A percentile compares a stretch with the other conserved stretches of the same genome.
Conservation (phyloP, 2,113 vertebrate genomes). For the Stomatorhinus ivindoensis region DNA sequence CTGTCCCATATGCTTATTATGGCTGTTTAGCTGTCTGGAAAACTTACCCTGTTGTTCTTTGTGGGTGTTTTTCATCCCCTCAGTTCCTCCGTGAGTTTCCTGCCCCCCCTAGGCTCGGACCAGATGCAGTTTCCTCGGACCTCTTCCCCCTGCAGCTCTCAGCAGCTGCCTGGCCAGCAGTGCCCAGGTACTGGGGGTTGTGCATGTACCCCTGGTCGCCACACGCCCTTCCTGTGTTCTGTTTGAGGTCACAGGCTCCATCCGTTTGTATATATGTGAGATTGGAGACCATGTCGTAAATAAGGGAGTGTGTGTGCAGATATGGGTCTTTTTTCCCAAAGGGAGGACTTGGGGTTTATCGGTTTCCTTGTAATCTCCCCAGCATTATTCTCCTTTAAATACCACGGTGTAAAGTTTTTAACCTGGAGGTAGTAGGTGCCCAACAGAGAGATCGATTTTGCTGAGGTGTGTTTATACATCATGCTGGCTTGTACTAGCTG, state of each 20-base stretch:
- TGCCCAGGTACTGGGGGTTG: constrained; percentile 64
- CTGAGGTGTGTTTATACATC: not conserved
- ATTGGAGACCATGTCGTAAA: not conserved
- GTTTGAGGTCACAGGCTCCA: too few species aligned
- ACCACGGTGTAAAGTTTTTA: not conserved
- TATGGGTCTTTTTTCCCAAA: not conserved
- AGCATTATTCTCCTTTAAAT: not conserved
- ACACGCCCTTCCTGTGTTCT: not conserved
- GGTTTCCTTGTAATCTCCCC: not conserved
- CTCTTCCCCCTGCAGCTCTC: constrained; percentile 70
- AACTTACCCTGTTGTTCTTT: not conserved
- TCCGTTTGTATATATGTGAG: not conserved
- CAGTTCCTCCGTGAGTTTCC: constrained; percentile 74
- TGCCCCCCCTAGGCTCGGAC: constrained; percentile 75
- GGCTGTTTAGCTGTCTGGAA: not conserved
- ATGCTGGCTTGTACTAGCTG: not conserved
- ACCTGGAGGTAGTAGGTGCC: not conserved
- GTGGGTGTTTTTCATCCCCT: not conserved
- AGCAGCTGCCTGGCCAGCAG: constrained; percentile 72
- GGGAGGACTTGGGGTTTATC: not conserved
- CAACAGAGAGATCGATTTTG: not conserved
- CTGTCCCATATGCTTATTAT: not conserved
- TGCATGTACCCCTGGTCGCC: not conserved
- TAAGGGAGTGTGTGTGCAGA: not conserved
- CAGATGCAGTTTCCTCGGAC: constrained; percentile 75